Evolutionary conservation across 2,113 vertebrate genomes (phyloP), one percentile per base, ranked within the genome.

Genomic region (Delphinapterus leucas): DNA sequence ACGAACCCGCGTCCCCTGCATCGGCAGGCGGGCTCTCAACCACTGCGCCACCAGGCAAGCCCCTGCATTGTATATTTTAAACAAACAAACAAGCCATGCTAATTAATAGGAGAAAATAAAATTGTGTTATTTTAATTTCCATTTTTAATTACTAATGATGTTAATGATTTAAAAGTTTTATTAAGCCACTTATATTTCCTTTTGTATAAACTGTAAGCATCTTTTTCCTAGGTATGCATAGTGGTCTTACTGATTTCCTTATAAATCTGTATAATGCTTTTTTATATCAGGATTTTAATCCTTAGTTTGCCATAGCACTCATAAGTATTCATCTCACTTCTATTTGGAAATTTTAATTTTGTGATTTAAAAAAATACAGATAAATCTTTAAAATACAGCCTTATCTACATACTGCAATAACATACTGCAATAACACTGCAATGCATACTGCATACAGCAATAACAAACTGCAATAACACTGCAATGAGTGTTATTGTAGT

Each of bases 301-400:
- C 36, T 83, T 49, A 65, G 7, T 58, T 93, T 67, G 21, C 23
- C 11, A 70, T 58, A 82, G 49, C 28, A 53, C 9, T 83, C 53
- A 23, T 2, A 86, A 94, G 2, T 84, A 82, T 58, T 86, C 7
- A 88, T 82, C 17, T 26, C 21, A 65, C 63, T 81, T 81, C 38
- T 63, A 93, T 61, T 76, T 92, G 21, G 55, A 74, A 88, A 13
- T 55, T 92, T 96, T 87, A 63, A n/a, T 88, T 85, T 70, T 91
- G 28, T 73, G 3, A 83, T 70, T 44, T 13, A 82, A 83, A 82
- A 83, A 84, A 88, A 61, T 41, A 70, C 2, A 96, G 15, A 17
- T 8, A 77, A 49, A n/a, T n/a, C 58, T 82, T 82, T 63, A 74
- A 31, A 83, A 88, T 14, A 41, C 17, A 77, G 33, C 33, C 55